A percentile compares a stretch with the other conserved stretches of the same genome.
Conservation (phyloP, 2,113 vertebrate genomes). For the Danio rerio region GRCz12tu NC_133176.1:54866001-54866500, state of each 20-base stretch:
- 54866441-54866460: too few species aligned
- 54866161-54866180: conserved; percentile 69
- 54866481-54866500: too few species aligned
- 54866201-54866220: not conserved
- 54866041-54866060: not conserved
- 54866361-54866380: too few species aligned
- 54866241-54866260: not conserved
- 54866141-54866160: not conserved
- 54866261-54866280: conserved; percentile 9
- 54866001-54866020: not conserved
- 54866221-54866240: not conserved
- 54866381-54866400: too few species aligned
- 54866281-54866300: conserved; percentile 19
- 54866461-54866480: too few species aligned
- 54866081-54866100: not conserved
- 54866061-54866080: not conserved
- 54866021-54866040: not conserved
- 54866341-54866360: conserved; percentile 49
- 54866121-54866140: not conserved
- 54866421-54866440: too few species aligned
- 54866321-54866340: conserved; percentile 64
- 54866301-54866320: conserved; percentile 67
- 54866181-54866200: conserved; percentile 63
- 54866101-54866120: not conserved
- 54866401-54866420: too few species aligned